Conservation (phyloP, 2,888 invertebrate species). For the Lepidonotus clava region DNA sequence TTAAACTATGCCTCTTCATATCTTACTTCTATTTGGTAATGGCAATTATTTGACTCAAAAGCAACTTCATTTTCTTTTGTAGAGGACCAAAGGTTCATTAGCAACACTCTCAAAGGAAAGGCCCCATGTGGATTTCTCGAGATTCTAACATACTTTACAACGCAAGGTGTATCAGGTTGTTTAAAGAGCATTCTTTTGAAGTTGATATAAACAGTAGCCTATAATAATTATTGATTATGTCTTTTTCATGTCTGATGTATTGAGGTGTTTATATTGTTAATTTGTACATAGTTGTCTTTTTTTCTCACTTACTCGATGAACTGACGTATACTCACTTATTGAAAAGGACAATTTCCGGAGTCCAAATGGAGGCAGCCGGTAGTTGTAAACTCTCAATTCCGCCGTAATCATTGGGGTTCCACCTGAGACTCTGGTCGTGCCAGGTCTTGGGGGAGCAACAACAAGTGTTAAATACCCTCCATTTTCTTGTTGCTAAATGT, state of each 20-base stretch:
- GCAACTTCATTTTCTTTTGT: not conserved
- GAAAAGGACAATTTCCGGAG: slow-evolving; percentile 97
- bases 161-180: too few species aligned
- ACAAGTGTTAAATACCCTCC: not conserved
- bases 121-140: not conserved
- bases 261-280: too few species aligned
- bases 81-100: not conserved
- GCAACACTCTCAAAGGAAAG: not conserved
- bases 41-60: not conserved
- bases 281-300: too few species aligned
- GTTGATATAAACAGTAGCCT: not conserved
- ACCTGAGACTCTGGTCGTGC: slow-evolving; percentile 94
- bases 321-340: slow-evolving; percentile 96
- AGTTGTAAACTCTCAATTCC: slow-evolving; percentile 96
- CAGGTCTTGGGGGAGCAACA: slow-evolving; percentile 74
- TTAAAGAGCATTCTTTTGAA: too few species aligned
- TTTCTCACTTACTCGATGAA: too few species aligned
- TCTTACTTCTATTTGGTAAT: not conserved
- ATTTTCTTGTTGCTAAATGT: not conserved
- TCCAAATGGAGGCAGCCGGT: slow-evolving; percentile 97
- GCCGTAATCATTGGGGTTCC: slow-evolving; percentile 97
- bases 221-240: not conserved
- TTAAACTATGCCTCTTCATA: slow-evolving; percentile 3
- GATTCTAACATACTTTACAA: not conserved
- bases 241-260: too few species aligned